Base-by-base conservation (phyloP, 2,797 vertebrate genomes). In the Syngnathus acus region DNA sequence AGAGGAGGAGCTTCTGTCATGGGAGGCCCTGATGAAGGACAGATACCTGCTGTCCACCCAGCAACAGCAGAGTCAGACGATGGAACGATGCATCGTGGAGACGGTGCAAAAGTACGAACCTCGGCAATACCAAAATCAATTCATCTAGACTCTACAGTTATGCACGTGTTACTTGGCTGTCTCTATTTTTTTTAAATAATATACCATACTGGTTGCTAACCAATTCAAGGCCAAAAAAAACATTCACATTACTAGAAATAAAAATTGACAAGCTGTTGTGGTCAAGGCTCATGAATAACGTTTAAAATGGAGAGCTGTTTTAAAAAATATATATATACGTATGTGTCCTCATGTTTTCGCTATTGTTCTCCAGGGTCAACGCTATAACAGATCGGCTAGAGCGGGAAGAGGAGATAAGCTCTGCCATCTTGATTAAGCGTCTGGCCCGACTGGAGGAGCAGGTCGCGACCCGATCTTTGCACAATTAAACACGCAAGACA, bases 11-110 rank as follows among this genome's bases (percentile, higher is more conserved):
- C 86, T 99, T 1, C 79, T 99, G 54, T 93, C 93, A 0, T 99
- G 97, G 96, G 96, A 99, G 85, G 82, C 81, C 37, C 90, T 91
- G 80, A 91, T 97, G 89, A 98, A 96, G 82, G 95, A 98, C 86
- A 93, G 80, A 74, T 97, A 95, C 78, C 82, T 99, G 78, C 87
- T 92, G 64, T 87, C 88, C 66, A 82, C 79, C 23, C 89, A 91
- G 70, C 75, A 80, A 62, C 89, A 92, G 73, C 83, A 85, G 75
- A 91, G 77, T 66, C 90, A 94, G 80, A 92, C 87, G 71, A 85
- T 65, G 0, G 93, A 98, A 78, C 87, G 88, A 59, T 90, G 87
- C 69, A 92, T 98, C 62, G 83, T 83, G 59, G 93, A 94, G 65
- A 94, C 94, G 0, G 84, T 92, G 0, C 87, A 93, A 61, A 98